Conservation (phyloP, 2,888 invertebrate species). For the Agrotis clavis region DNA sequence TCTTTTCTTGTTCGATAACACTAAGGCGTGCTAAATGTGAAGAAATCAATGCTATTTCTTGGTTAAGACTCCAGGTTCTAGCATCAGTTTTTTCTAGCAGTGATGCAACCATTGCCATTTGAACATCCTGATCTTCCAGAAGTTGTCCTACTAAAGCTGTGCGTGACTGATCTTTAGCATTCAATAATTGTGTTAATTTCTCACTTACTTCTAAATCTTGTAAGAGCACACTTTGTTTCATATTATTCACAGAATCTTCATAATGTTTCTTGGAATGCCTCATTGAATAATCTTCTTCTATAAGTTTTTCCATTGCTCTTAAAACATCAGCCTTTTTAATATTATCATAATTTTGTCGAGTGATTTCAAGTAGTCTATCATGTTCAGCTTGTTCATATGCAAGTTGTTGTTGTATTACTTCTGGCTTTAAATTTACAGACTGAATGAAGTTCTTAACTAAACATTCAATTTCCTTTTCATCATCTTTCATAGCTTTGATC, state of each 20-base stretch:
- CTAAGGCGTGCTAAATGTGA: constrained; percentile 93
- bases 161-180: constrained; percentile 92
- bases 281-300: constrained; percentile 92
- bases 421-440: constrained; percentile 90
- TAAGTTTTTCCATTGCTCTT: constrained; percentile 93
- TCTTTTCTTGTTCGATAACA: constrained; percentile 93
- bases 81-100: constrained; percentile 94
- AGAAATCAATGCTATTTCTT: constrained; percentile 94
- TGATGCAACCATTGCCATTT: constrained; percentile 94
- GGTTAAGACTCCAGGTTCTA: constrained; percentile 94
- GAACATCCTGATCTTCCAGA: constrained; percentile 93
- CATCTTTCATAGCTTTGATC: constrained; percentile 92
- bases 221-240: constrained; percentile 91
- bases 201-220: constrained; percentile 92
- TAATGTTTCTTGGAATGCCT: constrained; percentile 92
- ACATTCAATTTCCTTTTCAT: constrained; percentile 92
- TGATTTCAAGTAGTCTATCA: constrained; percentile 92
- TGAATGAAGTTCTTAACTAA: constrained; percentile 93
- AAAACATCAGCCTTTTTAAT: constrained; percentile 93
- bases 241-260: constrained; percentile 92
- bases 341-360: constrained; percentile 90
- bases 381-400: constrained; percentile 93
- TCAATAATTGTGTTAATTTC: constrained; percentile 91
- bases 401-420: constrained; percentile 92
- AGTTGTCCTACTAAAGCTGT: constrained; percentile 92